phyloP scores from a whole-genome alignment of 2,113 vertebrate genomes.

The Aythya baeri region DNA sequence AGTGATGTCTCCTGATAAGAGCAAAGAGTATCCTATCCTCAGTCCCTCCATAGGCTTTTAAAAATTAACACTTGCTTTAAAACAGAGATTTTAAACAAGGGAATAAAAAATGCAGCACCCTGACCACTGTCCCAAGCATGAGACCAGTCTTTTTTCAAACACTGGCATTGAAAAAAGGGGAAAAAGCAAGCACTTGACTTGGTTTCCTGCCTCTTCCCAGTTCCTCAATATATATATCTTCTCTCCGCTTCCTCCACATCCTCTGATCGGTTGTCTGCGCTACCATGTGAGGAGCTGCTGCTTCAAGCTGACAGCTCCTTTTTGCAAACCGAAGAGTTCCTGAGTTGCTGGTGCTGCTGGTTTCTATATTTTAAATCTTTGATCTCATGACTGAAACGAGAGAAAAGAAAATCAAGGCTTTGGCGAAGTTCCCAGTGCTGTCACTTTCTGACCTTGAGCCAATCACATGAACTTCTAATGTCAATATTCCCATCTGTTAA shows the following conservation, averaged over 20 bases:
- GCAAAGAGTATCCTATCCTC: neutral
- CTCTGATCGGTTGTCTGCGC: neutral
- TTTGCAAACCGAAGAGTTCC: neutral
- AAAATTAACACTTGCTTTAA: neutral
- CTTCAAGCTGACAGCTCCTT: neutral
- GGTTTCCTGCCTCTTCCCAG: neutral
- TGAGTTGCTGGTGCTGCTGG: neutral
- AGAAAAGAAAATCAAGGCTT: constrained; percentile 35
- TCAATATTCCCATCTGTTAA: constrained; percentile 61
- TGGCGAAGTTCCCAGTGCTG: constrained; percentile 43
- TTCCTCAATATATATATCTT: neutral
- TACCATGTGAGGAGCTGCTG: neutral
- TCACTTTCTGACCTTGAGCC: constrained; percentile 53
- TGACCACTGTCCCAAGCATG: neutral
- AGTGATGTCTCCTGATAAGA: neutral
- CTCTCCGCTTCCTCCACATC: neutral
- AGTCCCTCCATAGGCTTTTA: neutral
- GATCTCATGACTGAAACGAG: neutral
- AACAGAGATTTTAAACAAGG: neutral
- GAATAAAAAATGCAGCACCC: neutral
- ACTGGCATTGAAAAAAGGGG: neutral
- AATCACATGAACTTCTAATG: constrained; percentile 48
- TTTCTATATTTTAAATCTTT: constrained; percentile 13
- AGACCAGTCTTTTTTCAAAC: neutral
- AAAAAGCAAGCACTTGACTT: neutral